Base-by-base conservation (phyloP, 2,888 invertebrate species). In the Agrochola macilenta region DNA sequence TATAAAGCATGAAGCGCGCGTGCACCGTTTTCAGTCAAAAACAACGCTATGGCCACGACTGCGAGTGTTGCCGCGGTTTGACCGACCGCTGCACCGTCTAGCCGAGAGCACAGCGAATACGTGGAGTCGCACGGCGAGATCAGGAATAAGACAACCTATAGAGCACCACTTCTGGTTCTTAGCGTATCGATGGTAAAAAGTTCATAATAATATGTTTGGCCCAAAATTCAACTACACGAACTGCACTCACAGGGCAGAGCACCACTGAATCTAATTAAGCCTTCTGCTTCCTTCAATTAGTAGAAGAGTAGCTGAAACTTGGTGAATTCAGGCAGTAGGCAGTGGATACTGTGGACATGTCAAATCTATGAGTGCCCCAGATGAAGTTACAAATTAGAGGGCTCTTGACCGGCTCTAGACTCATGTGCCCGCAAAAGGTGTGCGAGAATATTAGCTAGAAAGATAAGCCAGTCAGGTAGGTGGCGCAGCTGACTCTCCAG, bases 11-110 rank as follows among this genome's bases (percentile, higher is more conserved):
- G 93, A 94, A 93, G 93, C 93, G 95, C 95, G 95, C 95, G 96
- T 95, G 95, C 95, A 94, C 95, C 93, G 95, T 95, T 95, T 96
- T 96, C 95, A 95, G 96, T 95, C 95, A 95, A 95, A 95, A 95
- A 95, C 95, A 94, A 95, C 94, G 93, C 91, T 91, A 90, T 89
- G 92, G 92, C 95, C 95, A 95, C 95, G 94, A 95, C 93, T 93
- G 90, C 93, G 94, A 93, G 95, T 95, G 95, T 95, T 93, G 90
- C 93, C 93, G 93, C 90, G 92, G 94, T 92, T 93, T 88, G 92
- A 91, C 88, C 91, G 93, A 90, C 91, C 93, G 90, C 92, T 90
- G 93, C 90, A 89, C 88, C 84, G 91, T 89, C 93, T 93, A 92
- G 91, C 90, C 89, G 87, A 89, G 89, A 73, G 91, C 85, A 83